Evolutionary conservation across 2,888 invertebrate species (phyloP).

Genomic region (Bruchidius siliquastri): DNA sequence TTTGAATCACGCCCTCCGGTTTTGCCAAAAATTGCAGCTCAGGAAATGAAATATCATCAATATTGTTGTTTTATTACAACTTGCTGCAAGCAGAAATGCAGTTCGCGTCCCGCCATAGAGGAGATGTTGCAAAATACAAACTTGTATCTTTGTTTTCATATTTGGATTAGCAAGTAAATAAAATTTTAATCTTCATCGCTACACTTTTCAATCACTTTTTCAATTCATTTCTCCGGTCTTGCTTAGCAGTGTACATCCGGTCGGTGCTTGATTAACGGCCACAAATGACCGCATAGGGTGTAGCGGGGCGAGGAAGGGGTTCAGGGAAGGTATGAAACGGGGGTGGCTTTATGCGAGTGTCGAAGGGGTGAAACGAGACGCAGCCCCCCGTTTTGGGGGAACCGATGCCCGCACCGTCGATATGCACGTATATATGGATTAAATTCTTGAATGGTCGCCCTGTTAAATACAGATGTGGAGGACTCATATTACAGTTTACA

Average conservation of each 20-base stretch:
- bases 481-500: background rate
- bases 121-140: too few species aligned
- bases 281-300: slow-evolving; percentile 2
- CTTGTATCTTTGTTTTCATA: too few species aligned
- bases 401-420: background rate
- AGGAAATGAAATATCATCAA: too few species aligned
- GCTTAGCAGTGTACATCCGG: background rate
- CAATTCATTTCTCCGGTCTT: background rate
- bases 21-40: too few species aligned
- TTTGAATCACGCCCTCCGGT: too few species aligned
- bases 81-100: too few species aligned
- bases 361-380: background rate
- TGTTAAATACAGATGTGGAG: slow-evolving; percentile 1
- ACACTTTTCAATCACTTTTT: too few species aligned
- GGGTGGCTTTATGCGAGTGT: background rate
- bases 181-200: too few species aligned
- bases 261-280: background rate
- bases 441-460: background rate
- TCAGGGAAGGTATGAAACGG: background rate
- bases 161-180: too few species aligned
- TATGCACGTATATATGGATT: background rate
- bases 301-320: background rate
- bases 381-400: background rate
- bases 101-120: too few species aligned
- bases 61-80: too few species aligned